A percentile compares a stretch with the other conserved stretches of the same genome.
These are phyloP conservation scores for Lordiphosa andalusiaca DNA, from an alignment of 2,888 invertebrate species.

Conservation along the genomic window DNA sequence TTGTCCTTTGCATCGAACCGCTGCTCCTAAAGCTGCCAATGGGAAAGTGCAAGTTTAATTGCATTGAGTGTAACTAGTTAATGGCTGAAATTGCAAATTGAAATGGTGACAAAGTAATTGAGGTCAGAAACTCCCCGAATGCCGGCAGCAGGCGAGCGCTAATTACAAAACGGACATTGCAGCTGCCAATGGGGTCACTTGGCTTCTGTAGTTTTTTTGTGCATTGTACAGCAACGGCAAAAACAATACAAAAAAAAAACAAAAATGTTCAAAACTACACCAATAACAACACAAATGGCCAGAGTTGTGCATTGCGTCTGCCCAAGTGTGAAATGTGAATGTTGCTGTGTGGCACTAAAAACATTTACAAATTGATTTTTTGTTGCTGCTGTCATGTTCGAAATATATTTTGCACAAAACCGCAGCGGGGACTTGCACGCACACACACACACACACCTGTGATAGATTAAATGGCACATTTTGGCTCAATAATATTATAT, in stretches of 20 bases:
- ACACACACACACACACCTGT: slow-evolving; percentile 31
- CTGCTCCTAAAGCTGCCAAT: slow-evolving; percentile 21
- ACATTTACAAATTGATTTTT: slow-evolving; percentile 74
- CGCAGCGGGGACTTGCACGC: slow-evolving; percentile 50
- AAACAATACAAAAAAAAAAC: slow-evolving; percentile 29
- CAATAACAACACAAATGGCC: slow-evolving; percentile 5
- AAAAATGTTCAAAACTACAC: slow-evolving; percentile 21
- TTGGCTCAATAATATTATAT: slow-evolving; percentile 64
- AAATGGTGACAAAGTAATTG: slow-evolving; percentile 76
- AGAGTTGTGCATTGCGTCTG: slow-evolving; percentile 16
- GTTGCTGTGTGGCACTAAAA: slow-evolving; percentile 54
- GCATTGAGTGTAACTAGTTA: slow-evolving; percentile 73
- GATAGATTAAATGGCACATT: slow-evolving; percentile 58
- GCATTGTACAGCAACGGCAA: slow-evolving; percentile 17
- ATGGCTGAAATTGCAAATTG: slow-evolving; percentile 74
- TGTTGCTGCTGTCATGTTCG: slow-evolving; percentile 45
- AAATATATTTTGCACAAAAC: slow-evolving; percentile 39
- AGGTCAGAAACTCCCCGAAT: slow-evolving; percentile 67
- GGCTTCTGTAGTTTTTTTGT: slow-evolving; percentile 31
- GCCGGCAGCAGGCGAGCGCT: slow-evolving; percentile 35
- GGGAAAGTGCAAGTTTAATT: slow-evolving; percentile 69
- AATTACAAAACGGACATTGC: slow-evolving; percentile 54
- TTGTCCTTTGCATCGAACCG: slow-evolving; percentile 8
- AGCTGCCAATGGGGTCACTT: slow-evolving; percentile 64
- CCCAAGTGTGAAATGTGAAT: slow-evolving; percentile 64